Evolutionary conservation across 2,113 vertebrate genomes (phyloP).

Genomic region (Odontophorus gujanensis): DNA sequence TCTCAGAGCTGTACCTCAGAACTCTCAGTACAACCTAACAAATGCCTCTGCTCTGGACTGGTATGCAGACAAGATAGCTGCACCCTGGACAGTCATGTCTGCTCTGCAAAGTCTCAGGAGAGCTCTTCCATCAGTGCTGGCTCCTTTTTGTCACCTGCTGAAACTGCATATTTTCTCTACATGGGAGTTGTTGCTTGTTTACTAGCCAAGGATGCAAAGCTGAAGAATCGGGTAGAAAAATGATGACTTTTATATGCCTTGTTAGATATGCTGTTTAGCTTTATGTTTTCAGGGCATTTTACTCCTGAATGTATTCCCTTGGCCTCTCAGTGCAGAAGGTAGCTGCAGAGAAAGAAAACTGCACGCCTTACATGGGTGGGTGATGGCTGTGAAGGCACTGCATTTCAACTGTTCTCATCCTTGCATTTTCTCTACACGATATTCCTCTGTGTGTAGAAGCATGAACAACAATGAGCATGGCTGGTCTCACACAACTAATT

Average conservation of each 20-base stretch:
- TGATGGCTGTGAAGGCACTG: neutral
- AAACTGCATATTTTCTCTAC: neutral
- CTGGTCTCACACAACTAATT: fast-evolving
- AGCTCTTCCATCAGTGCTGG: neutral
- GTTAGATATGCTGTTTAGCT: neutral
- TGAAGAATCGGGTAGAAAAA: neutral
- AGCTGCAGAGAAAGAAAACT: neutral
- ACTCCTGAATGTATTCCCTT: neutral
- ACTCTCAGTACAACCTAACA: neutral
- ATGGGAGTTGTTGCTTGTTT: neutral
- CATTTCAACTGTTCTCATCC: neutral
- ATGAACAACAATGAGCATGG: neutral
- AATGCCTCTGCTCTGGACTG: neutral
- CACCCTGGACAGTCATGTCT: neutral
- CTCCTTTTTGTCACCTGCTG: neutral
- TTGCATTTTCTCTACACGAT: neutral
- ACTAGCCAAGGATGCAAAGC: neutral
- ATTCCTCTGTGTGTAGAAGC: neutral
- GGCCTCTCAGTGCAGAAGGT: neutral
- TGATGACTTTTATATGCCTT: neutral
- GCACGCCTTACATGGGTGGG: neutral
- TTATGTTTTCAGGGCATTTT: neutral
- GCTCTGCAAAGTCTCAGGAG: neutral
- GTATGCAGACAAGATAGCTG: neutral
- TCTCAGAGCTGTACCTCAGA: neutral